phyloP scores from a whole-genome alignment of 1,140 invertebrate genomes.

The Armadillidium nasatum region DNA sequence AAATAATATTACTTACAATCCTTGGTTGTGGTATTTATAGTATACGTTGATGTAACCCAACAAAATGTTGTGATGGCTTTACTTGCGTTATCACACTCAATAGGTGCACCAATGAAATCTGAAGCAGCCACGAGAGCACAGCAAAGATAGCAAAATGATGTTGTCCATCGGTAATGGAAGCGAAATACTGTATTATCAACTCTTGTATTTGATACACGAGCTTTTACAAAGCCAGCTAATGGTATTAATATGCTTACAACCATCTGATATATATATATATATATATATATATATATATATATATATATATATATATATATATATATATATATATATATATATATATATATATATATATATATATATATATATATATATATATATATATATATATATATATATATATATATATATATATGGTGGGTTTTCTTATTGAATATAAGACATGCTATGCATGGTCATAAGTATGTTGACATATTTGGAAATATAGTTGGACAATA shows the following conservation, averaged over 20 bases:
- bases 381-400: slow-evolving; percentile 11
- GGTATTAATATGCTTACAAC: slow-evolving; percentile 27
- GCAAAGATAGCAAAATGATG: slow-evolving; percentile 63
- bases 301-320: slow-evolving; percentile 6
- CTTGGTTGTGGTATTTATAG: slow-evolving; percentile 52
- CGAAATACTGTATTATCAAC: slow-evolving; percentile 81
- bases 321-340: slow-evolving; percentile 11
- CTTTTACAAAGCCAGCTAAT: slow-evolving; percentile 39
- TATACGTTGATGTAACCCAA: slow-evolving; percentile 87
- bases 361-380: slow-evolving; percentile 4
- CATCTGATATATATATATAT: too few species aligned
- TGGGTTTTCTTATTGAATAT: too few species aligned
- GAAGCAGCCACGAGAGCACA: slow-evolving; percentile 73
- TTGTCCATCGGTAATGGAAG: slow-evolving; percentile 82
- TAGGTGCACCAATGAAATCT: slow-evolving; percentile 87
- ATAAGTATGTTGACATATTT: too few species aligned
- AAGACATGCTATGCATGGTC: too few species aligned
- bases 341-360: slow-evolving; percentile 9
- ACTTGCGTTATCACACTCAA: slow-evolving; percentile 77
- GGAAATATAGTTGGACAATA: too few species aligned
- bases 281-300: too few species aligned
- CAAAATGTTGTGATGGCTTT: slow-evolving; percentile 84
- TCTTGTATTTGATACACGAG: slow-evolving; percentile 21
- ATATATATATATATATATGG: too few species aligned
- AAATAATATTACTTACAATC: slow-evolving; percentile 18